These are phyloP conservation scores for Gymnothorax reevesii DNA, from an alignment of 2,797 vertebrate species.

Conservation along the genomic window DNA sequence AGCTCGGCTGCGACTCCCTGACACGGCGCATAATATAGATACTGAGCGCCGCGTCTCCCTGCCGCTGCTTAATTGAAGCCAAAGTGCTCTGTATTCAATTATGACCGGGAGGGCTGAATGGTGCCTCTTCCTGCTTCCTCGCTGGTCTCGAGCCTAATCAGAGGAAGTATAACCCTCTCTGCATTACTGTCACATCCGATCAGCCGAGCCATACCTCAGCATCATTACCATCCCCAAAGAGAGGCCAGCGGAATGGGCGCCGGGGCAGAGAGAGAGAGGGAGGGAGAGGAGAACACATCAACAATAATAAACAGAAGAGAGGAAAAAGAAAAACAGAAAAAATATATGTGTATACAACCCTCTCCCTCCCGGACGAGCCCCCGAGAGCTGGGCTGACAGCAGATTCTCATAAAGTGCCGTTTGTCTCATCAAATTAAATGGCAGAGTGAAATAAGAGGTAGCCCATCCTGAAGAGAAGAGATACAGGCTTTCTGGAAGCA, in stretches of 20 bases:
- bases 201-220: conserved; percentile 62
- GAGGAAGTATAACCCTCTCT: conserved; percentile 65
- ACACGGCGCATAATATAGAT: background rate
- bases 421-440: conserved; percentile 43
- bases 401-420: conserved; percentile 58
- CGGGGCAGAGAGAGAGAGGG: background rate
- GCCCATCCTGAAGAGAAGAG: conserved; percentile 36
- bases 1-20: background rate
- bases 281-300: conserved; percentile 1
- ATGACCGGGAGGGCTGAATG: conserved; percentile 22
- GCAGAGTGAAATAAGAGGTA: conserved; percentile 27
- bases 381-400: conserved; percentile 48
- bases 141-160: conserved; percentile 61
- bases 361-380: conserved; percentile 47
- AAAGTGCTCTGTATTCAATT: conserved; percentile 31
- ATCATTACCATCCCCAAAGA: conserved; percentile 30
- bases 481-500: conserved; percentile 32
- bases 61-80: conserved; percentile 10
- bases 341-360: conserved; percentile 36
- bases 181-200: conserved; percentile 71
- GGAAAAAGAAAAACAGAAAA: conserved; percentile 31
- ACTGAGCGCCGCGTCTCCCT: background rate
- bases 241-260: conserved; percentile 30
- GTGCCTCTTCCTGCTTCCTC: conserved; percentile 29
- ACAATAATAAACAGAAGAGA: conserved; percentile 19